Evolutionary conservation across 1,140 invertebrate genomes (phyloP), one percentile per base, ranked within the genome.

Genomic region (Ptiloglossa arizonensis): DNA sequence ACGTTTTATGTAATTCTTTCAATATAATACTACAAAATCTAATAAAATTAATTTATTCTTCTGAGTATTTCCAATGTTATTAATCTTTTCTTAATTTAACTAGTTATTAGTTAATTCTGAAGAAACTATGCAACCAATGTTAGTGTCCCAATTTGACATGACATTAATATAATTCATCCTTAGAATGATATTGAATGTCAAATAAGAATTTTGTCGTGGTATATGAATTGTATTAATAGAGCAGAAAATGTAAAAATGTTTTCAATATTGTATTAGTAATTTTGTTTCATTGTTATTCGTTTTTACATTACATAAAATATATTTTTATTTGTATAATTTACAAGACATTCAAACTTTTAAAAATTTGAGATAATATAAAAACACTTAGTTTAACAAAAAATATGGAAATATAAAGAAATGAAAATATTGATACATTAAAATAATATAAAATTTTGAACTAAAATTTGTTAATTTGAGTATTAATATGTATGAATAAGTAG

Each of bases 341-440:
- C n/a, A n/a, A n/a, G n/a, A n/a, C n/a, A 9, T 46, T 46, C 5
- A 48, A 48, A 48, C 29, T 27, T n/a, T 38, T 11, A 13, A 38
- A 17, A 52, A 17, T 22, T 32, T 63, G 38, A n/a, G 5, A 75
- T 19, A 56, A 41, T 59, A n/a, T 9, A 9, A 59, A n/a, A 48
- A 50, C 19, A 41, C 11, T 2, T 13, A 41, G 13, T 50, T 46
- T 17, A 62, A 67, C 35, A n/a, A 5, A 44, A 44, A 63, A 35
- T n/a, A n/a, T n/a, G n/a, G n/a, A n/a, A n/a, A n/a, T n/a, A n/a
- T n/a, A n/a, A n/a, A n/a, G n/a, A n/a, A n/a, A n/a, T n/a, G n/a
- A n/a, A n/a, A n/a, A n/a, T n/a, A n/a, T n/a, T n/a, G 15, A 41
- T 41, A 62, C 64, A 74, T 59, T 60, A 79, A 79, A 35, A 29